Conservation (phyloP, 2,797 vertebrate species). For the Aselliscus stoliczkanus region DNA sequence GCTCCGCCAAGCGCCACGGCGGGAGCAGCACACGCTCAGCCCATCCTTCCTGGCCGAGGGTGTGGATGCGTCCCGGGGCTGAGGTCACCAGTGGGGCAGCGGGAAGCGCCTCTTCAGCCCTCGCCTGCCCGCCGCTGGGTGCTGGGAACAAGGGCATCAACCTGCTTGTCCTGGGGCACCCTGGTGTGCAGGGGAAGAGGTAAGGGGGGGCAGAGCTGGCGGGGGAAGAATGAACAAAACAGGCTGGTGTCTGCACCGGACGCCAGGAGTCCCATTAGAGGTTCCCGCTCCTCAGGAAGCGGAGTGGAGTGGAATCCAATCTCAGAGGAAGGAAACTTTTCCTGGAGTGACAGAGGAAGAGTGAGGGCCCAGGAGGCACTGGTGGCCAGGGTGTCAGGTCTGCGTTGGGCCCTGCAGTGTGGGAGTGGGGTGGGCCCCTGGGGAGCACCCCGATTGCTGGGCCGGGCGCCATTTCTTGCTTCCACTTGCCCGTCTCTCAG, state of each 20-base stretch:
- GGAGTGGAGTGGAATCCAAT: slow-evolving; percentile 62
- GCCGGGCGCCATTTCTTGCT: not conserved
- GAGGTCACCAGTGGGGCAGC: slow-evolving; percentile 78
- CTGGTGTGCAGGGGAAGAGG: slow-evolving; percentile 62
- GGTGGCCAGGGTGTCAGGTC: not conserved
- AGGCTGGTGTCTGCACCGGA: slow-evolving; percentile 65
- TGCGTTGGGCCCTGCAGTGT: not conserved
- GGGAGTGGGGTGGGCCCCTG: too few relatives aligned
- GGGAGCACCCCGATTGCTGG: not conserved
- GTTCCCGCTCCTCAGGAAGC: slow-evolving; percentile 68
- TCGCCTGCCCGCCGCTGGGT: slow-evolving; percentile 49
- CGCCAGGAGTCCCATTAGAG: slow-evolving; percentile 71
- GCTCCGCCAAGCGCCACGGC: slow-evolving; percentile 41
- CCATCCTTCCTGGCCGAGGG: slow-evolving; percentile 43
- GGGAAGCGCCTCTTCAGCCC: slow-evolving; percentile 58
- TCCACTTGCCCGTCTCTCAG: not conserved
- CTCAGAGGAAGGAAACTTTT: slow-evolving; percentile 70
- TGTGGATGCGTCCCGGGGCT: slow-evolving; percentile 60
- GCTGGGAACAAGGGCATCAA: not conserved
- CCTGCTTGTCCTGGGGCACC: slow-evolving; percentile 53
- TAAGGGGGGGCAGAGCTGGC: slow-evolving; percentile 52
- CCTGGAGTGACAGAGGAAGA: slow-evolving; percentile 25
- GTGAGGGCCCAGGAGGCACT: not conserved
- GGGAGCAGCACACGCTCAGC: slow-evolving; percentile 53
- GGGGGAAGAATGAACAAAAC: slow-evolving; percentile 68